A percentile compares a stretch with the other conserved stretches of the same genome.
Conservation (phyloP, 2,113 vertebrate genomes). For the Psammodynastes pulverulentus region DNA sequence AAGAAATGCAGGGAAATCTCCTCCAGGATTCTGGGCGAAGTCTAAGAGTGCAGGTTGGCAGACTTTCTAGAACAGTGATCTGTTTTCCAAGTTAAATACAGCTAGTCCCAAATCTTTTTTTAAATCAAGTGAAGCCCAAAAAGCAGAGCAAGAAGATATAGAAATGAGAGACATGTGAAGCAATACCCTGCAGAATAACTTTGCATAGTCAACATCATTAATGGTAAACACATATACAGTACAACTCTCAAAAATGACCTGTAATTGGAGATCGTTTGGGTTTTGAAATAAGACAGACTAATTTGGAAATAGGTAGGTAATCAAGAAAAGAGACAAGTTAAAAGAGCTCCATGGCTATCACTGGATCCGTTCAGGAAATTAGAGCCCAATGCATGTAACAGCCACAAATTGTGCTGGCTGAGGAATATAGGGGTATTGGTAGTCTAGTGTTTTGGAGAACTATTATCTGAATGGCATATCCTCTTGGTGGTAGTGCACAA, state of each 20-base stretch:
- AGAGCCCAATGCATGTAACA: not conserved
- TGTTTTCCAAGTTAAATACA: slow-evolving; percentile 15
- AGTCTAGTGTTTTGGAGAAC: not conserved
- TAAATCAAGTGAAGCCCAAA: not conserved
- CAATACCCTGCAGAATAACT: not conserved
- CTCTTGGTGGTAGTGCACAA: not conserved
- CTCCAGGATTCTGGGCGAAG: not conserved
- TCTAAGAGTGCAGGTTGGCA: slow-evolving; percentile 9
- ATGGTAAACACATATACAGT: not conserved
- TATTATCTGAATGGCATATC: not conserved
- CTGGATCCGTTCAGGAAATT: not conserved
- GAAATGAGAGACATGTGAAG: not conserved
- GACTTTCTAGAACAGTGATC: not conserved
- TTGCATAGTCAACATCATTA: not conserved
- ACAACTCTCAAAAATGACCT: not conserved
- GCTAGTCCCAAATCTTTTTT: not conserved
- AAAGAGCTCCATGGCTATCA: not conserved
- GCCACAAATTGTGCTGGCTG: not conserved
- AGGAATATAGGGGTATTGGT: not conserved
- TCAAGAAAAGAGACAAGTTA: not conserved
- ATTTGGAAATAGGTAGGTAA: not conserved
- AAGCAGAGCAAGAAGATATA: not conserved
- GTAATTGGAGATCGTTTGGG: not conserved
- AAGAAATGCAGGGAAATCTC: not conserved
- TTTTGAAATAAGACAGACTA: not conserved